These are phyloP conservation scores for Shargacucullia verbasci DNA, from an alignment of 2,888 invertebrate genomes.

Conservation along the genomic window DNA sequence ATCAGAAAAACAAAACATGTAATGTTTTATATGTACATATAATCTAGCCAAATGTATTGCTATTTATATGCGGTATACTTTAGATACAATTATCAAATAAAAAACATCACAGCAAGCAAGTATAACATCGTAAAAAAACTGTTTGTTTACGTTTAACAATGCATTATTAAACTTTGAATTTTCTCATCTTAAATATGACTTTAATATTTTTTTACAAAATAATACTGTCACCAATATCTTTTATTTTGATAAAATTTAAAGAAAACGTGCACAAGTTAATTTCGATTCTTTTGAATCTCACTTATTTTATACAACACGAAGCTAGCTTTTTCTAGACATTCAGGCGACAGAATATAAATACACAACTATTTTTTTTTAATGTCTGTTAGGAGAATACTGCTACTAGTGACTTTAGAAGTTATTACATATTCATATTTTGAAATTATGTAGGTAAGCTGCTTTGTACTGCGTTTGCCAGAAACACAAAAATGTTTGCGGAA, in stretches of 20 bases:
- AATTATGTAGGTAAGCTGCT: not conserved
- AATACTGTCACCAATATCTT: slow-evolving; percentile 53
- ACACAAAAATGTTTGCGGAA: slow-evolving; percentile 3
- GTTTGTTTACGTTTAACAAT: slow-evolving; percentile 18
- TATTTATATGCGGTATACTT: not conserved
- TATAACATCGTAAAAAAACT: not conserved
- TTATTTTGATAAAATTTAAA: slow-evolving; percentile 17
- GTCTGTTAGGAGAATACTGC: slow-evolving; percentile 40
- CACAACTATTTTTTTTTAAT: slow-evolving; percentile 47
- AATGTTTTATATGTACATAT: not conserved
- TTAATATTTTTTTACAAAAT: slow-evolving; percentile 47
- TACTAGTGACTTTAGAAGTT: slow-evolving; percentile 10
- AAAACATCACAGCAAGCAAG: too few species aligned
- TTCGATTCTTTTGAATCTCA: slow-evolving; percentile 34
- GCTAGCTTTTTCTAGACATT: slow-evolving; percentile 80
- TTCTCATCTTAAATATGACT: slow-evolving; percentile 24
- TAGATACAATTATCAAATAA: not conserved
- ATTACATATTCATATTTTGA: not conserved
- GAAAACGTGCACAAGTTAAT: slow-evolving; percentile 35
- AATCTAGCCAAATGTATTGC: slow-evolving; percentile 6
- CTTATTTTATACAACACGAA: slow-evolving; percentile 62
- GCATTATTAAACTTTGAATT: slow-evolving; percentile 24
- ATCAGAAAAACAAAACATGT: slow-evolving; percentile 2
- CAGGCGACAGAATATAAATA: slow-evolving; percentile 64
- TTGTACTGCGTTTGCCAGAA: not conserved